These are phyloP conservation scores for Nylanderia fulva DNA, from an alignment of 1,140 invertebrate genomes.

Conservation along the genomic window DNA sequence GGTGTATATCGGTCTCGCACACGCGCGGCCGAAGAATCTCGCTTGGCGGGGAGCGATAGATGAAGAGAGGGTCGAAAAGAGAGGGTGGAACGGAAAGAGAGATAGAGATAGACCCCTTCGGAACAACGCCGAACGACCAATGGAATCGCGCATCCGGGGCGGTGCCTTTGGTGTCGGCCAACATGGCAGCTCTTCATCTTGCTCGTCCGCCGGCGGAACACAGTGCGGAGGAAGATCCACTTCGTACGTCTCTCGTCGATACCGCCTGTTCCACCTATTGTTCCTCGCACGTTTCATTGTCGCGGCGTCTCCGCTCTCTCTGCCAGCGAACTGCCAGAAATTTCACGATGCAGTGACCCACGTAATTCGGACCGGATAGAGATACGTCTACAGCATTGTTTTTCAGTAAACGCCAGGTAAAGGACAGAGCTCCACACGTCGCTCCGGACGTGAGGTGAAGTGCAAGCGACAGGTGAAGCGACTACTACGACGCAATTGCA, in stretches of 20 bases:
- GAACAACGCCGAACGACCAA: slow-evolving; percentile 74
- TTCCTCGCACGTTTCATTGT: slow-evolving; percentile 55
- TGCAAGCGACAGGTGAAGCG: slow-evolving; percentile 57
- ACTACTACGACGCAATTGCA: not conserved
- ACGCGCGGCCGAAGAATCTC: not conserved
- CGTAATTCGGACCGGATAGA: slow-evolving; percentile 52
- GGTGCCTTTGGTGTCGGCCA: slow-evolving; percentile 80
- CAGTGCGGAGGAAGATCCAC: slow-evolving; percentile 73
- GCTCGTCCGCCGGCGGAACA: slow-evolving; percentile 70
- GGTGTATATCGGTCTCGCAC: slow-evolving; percentile 33
- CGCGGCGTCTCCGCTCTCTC: slow-evolving; percentile 45
- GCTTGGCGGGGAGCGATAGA: slow-evolving; percentile 11
- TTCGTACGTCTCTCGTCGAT: slow-evolving; percentile 69
- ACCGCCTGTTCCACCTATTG: slow-evolving; percentile 54
- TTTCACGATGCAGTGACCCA: slow-evolving; percentile 60
- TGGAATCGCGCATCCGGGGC: slow-evolving; percentile 78
- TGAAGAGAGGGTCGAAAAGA: slow-evolving; percentile 52
- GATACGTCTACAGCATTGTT: slow-evolving; percentile 10
- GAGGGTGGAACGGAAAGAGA: not conserved
- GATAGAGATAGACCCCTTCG: not conserved
- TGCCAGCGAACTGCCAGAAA: slow-evolving; percentile 35
- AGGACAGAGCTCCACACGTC: slow-evolving; percentile 2
- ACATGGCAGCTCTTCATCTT: slow-evolving; percentile 80
- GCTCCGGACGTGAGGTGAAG: slow-evolving; percentile 56
- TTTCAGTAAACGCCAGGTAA: slow-evolving; percentile 40